A percentile compares a stretch with the other conserved stretches of the same genome.
Conservation (phyloP, 2,888 invertebrate species). For the Liopterus haemorrhoidalis region DNA sequence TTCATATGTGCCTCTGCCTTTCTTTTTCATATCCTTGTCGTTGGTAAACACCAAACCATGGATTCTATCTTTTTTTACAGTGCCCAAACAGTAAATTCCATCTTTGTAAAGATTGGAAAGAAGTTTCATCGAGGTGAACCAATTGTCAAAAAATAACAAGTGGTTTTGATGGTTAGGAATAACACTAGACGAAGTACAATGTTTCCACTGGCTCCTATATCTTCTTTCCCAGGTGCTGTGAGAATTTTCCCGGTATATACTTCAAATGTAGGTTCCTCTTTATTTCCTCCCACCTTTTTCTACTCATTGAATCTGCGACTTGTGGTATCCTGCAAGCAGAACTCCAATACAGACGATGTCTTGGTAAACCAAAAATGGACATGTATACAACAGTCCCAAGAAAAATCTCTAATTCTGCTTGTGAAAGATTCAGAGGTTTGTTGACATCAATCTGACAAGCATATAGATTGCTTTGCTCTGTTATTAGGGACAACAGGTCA, state of each 20-base stretch:
- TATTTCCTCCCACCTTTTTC: conserved; percentile 14
- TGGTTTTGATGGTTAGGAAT: neutral
- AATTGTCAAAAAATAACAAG: conserved; percentile 25
- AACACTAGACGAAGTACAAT: neutral
- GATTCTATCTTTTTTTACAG: conserved; percentile 7
- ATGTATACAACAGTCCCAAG: conserved; percentile 16
- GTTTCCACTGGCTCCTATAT: neutral
- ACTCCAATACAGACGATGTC: conserved; percentile 11
- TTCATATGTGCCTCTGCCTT: conserved; percentile 20
- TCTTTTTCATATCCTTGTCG: conserved; percentile 24
- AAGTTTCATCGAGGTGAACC: conserved; percentile 20
- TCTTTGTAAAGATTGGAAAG: neutral
- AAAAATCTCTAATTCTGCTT: conserved; percentile 11
- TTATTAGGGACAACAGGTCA: conserved; percentile 7
- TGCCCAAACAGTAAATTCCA: conserved; percentile 10
- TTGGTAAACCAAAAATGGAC: conserved; percentile 16
- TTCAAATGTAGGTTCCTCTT: conserved; percentile 16
- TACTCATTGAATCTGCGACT: conserved; percentile 10
- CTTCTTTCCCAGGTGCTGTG: too few species aligned
- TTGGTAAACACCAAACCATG: conserved; percentile 15
- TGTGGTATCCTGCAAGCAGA: conserved; percentile 5
- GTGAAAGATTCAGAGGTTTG: conserved; percentile 12
- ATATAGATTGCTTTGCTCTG: conserved; percentile 16
- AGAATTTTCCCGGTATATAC: too few species aligned
- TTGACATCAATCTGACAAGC: conserved; percentile 15